Evolutionary conservation across 2,113 vertebrate species (phyloP).

Genomic region (Pelodiscus sinensis): DNA sequence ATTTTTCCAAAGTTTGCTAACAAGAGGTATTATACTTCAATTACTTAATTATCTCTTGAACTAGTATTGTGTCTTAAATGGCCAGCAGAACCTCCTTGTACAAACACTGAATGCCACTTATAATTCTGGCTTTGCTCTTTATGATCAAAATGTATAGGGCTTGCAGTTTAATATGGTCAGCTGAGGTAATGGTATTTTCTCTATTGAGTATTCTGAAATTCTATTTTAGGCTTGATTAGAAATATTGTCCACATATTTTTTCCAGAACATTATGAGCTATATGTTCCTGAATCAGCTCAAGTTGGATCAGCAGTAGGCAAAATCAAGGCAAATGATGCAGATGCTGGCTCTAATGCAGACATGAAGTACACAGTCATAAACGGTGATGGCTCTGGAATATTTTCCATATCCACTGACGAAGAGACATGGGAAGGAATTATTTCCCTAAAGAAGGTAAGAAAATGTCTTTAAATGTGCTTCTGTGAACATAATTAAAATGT

Average conservation of each 20-base stretch:
- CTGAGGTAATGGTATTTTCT: neutral
- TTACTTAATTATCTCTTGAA: neutral
- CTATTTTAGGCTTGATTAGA: neutral
- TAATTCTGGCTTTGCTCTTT: neutral
- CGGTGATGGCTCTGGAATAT: conserved; percentile 89
- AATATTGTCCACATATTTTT: conserved; percentile 12
- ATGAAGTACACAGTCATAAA: conserved; percentile 96
- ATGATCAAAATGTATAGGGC: rapidly evolving
- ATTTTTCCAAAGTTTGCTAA: neutral
- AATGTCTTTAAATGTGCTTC: neutral
- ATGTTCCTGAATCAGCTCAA: conserved; percentile 95
- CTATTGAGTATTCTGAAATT: neutral
- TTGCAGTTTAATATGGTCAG: neutral
- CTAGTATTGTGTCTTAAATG: neutral
- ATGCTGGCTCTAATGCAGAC: conserved; percentile 92
- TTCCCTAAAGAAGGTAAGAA: conserved; percentile 90
- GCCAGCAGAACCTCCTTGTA: neutral
- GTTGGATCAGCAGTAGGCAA: conserved; percentile 95
- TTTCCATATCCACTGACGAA: conserved; percentile 91
- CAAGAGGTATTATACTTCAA: neutral
- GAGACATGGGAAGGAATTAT: conserved; percentile 95
- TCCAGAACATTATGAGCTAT: conserved; percentile 95
- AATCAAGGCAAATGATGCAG: conserved; percentile 96
- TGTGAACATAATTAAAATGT: neutral
- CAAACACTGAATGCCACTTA: neutral